Evolutionary conservation across 1,140 invertebrate species (phyloP).

Genomic region (Chironomus tepperi): DNA sequence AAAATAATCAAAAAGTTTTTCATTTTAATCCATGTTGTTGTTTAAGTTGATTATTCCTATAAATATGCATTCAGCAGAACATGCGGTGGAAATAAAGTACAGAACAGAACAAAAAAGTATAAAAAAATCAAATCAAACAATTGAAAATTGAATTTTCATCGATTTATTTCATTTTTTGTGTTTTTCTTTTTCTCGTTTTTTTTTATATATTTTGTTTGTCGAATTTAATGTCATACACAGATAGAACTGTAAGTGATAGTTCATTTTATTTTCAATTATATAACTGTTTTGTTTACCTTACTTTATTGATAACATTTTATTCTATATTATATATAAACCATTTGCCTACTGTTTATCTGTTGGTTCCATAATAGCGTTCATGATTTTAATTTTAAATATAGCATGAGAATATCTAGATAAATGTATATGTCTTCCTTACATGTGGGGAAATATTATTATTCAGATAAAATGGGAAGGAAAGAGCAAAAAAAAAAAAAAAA

Average conservation of each 20-base stretch:
- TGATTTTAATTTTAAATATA: slow-evolving; percentile 5
- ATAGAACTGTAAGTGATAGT: slow-evolving; percentile 7
- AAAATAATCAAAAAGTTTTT: too few species aligned
- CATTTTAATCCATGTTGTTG: not conserved
- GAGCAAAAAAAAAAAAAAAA: too few species aligned
- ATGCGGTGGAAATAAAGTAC: not conserved
- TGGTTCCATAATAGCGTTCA: not conserved
- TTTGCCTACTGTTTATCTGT: not conserved
- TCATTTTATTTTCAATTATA: slow-evolving; percentile 1
- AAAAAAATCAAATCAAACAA: not conserved
- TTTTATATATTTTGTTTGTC: not conserved
- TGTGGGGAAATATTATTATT: too few species aligned
- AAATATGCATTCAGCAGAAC: slow-evolving; percentile 9
- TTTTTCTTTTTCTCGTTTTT: not conserved
- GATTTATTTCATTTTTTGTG: not conserved
- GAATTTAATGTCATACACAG: not conserved
- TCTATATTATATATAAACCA: not conserved
- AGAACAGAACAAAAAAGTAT: too few species aligned
- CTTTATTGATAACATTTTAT: not conserved
- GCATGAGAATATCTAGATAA: too few species aligned
- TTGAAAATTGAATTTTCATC: slow-evolving; percentile 10
- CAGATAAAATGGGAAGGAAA: too few species aligned
- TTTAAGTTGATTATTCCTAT: not conserved
- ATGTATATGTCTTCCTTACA: not conserved
- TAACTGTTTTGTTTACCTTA: not conserved